Base-by-base conservation (phyloP, 2,888 invertebrate genomes). In the Zelleria hepariella region DNA sequence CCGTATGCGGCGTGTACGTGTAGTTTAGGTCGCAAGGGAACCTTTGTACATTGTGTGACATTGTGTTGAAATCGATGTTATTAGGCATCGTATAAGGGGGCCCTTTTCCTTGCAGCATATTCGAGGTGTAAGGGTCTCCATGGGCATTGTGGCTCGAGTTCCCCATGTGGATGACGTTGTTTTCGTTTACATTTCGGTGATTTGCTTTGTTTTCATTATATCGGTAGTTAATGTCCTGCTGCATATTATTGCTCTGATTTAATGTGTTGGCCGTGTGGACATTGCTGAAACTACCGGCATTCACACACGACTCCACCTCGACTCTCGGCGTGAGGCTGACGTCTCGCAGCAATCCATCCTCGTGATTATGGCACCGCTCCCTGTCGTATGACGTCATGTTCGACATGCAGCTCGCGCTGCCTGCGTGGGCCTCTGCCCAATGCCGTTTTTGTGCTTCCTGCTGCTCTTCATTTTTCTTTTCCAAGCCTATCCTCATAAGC, bases 401-500 rank as follows among this genome's bases (percentile, higher is more conserved):
- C 21, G 80, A 73, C 32, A 75, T 64, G 65, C 78, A 80, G 51
- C 89, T 20, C 10, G 54, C 7, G 7, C 8, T 15, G 8, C 32
- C 42, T n/a, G 47, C 23, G 49, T 21, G 26, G 15, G 71, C 69
- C 66, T 80, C 88, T 67, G 73, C 81, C 90, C 90, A 91, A 73
- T 80, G 88, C 64, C 80, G 77, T 66, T 82, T 86, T 47, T 75
- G 77, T 24, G 81, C 82, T 73, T 85, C 87, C 65, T 83, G 82
- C 67, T 82, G 83, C 74, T 91, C 87, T 70, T 94, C 93, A 67
- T 94, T 93, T 78, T 95, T 95, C 85, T 94, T 96, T 80, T 97
- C 97, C 69, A 97, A 84, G 65, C 96, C 95, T 65, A 98, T 80
- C 63, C 98, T 92, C 98, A 98, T 98, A 58, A 98, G 90, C 0